A percentile compares a stretch with the other conserved stretches of the same genome.
Conservation (phyloP, 2,113 vertebrate species). For the Melanerpes aurifrons region DNA sequence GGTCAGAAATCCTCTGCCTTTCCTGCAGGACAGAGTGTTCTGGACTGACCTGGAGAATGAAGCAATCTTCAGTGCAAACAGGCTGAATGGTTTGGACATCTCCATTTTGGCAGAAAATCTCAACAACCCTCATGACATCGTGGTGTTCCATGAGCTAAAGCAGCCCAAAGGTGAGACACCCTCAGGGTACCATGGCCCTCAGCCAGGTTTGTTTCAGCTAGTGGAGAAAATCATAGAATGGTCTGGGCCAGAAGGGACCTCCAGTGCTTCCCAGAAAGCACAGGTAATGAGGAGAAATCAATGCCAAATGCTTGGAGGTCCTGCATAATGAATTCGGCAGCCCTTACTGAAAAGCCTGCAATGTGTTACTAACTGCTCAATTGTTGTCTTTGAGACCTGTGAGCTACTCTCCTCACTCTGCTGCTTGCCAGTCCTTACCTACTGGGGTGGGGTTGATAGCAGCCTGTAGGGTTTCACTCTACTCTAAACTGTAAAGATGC, state of each 20-base stretch:
- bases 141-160: constrained; percentile 93
- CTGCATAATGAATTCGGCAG: constrained; percentile 47
- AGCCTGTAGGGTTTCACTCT: background rate
- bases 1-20: background rate
- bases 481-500: background rate
- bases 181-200: background rate
- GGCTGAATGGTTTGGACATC: constrained; percentile 89
- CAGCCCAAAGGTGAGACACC: constrained; percentile 88
- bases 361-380: constrained; percentile 38
- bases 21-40: constrained; percentile 90
- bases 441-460: background rate
- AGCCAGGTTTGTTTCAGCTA: background rate
- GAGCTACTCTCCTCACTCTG: background rate
- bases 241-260: background rate
- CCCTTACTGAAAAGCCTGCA: constrained; percentile 27
- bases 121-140: constrained; percentile 94
- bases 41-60: constrained; percentile 97
- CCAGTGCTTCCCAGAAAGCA: background rate
- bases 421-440: background rate
- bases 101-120: constrained; percentile 90
- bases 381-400: constrained; percentile 38
- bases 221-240: background rate
- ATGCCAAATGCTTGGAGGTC: constrained; percentile 32
- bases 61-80: constrained; percentile 94
- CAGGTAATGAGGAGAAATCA: constrained; percentile 42